phyloP scores from a whole-genome alignment of 2,797 vertebrate genomes.

The Pipistrellus kuhlii region DNA sequence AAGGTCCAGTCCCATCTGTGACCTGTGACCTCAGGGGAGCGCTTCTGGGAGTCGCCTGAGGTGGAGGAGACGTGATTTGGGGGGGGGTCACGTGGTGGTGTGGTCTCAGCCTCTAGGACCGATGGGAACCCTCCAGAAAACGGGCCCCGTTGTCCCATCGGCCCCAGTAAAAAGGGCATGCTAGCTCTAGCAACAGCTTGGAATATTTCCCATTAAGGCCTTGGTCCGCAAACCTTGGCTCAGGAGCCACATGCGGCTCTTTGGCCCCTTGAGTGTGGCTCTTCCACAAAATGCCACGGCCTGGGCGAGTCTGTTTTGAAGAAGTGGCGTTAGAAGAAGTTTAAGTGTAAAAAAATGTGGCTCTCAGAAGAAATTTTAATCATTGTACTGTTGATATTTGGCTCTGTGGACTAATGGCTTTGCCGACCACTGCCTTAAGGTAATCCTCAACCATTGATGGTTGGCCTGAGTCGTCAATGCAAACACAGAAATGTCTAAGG shows the following conservation, averaged over 20 bases:
- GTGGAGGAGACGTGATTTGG: not conserved
- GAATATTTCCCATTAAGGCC: not conserved
- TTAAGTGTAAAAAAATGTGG: no score
- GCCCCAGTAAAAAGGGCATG: not conserved
- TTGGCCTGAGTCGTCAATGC: not conserved
- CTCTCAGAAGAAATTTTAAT: no score
- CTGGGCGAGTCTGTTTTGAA: no score
- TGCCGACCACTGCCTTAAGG: no score
- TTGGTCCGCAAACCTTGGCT: no score
- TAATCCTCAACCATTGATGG: not conserved
- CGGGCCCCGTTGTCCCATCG: not conserved
- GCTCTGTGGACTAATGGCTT: no score
- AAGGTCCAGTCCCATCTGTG: not conserved
- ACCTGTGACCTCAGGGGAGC: not conserved
- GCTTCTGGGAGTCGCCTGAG: not conserved
- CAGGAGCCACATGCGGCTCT: no score
- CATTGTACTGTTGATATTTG: no score
- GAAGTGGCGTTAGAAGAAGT: no score
- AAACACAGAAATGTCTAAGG: not conserved
- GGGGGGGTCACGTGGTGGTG: not conserved
- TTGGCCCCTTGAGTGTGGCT: no score
- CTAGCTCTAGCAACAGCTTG: not conserved
- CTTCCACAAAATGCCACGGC: no score
- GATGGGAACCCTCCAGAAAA: conserved; percentile 15
- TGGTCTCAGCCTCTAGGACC: not conserved